phyloP scores from a whole-genome alignment of 2,888 invertebrate genomes.

The Galerucella pusilla region DNA sequence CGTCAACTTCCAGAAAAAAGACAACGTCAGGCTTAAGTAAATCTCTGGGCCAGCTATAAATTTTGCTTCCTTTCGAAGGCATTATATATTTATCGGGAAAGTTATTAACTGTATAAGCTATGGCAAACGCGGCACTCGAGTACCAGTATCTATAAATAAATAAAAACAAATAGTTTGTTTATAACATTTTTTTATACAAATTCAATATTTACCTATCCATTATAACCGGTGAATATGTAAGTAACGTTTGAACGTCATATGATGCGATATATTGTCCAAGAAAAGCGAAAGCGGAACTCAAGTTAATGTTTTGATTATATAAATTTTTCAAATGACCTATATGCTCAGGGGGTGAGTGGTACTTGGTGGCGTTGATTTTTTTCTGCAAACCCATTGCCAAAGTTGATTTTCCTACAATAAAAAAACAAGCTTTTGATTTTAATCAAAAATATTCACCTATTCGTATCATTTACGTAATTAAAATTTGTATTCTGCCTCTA shows the following conservation, averaged over 20 bases:
- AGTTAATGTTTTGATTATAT: conserved; percentile 57
- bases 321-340: conserved; percentile 57
- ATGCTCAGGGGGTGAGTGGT: conserved; percentile 62
- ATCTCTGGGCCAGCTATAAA: conserved; percentile 65
- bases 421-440: background rate
- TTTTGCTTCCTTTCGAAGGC: conserved; percentile 54
- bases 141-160: conserved; percentile 62
- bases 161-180: background rate
- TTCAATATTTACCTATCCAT: conserved; percentile 62
- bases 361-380: conserved; percentile 55
- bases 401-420: conserved; percentile 62
- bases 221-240: conserved; percentile 60
- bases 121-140: conserved; percentile 64
- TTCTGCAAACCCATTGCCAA: conserved; percentile 32
- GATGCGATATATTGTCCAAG: conserved; percentile 66
- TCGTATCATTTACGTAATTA: too few relatives aligned
- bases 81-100: conserved; percentile 50
- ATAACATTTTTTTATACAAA: conserved; percentile 43
- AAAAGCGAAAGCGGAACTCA: conserved; percentile 64
- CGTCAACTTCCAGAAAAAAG: conserved; percentile 62
- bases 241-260: conserved; percentile 56
- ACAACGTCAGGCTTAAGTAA: conserved; percentile 64
- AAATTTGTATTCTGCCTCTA: too few relatives aligned
- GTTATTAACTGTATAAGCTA: conserved; percentile 60
- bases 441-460: too few relatives aligned